Base-by-base conservation (phyloP, 2,888 invertebrate species). In the Drosophila nigricruria region DNA sequence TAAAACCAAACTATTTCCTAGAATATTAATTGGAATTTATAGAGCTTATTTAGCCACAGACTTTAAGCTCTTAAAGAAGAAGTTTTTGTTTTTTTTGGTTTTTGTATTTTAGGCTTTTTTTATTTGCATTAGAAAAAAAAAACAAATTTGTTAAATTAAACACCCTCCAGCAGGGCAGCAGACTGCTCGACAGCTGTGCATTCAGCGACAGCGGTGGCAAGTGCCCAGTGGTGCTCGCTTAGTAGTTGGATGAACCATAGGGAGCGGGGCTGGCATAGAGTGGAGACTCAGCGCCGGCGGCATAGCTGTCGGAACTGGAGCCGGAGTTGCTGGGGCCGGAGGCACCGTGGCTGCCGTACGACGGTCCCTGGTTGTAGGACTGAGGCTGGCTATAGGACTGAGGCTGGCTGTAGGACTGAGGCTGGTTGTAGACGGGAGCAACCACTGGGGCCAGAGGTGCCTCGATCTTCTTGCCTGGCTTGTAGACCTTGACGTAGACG, bases 401-500 rank as follows among this genome's bases (percentile, higher is more conserved):
- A 2, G 57, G 71, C 62, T 85, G 79, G 50, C 64, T 73, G 25
- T 78, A 71, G 0, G 52, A 57, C 43, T 77, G 71, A 12, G 59
- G 75, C 64, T 89, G 82, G 34, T 63, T 75, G 68, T 90, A 90
- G 64, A 69, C 76, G 57, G 91, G 83, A 5, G 82, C 82, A n/a
- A 88, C 84, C 52, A 90, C 88, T 27, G 90, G 91, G 25, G 86
- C 83, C 54, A 88, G 49, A 0, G 90, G 90, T 14, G 88, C 84
- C 66, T 91, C 87, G 42, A 91, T 87, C 65, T 91, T 90, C 85
- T 92, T 92, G 87, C 91, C 92, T 27, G 92, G 91, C 70, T 92
- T 92, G 86, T 92, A 92, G 58, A 92, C 92, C 79, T 92, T 92
- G 2, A 92, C 92, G 80, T 92, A 92, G 68, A 92, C 92, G 43